Conservation (phyloP, 2,113 vertebrate species). For the Lates calcarifer region DNA sequence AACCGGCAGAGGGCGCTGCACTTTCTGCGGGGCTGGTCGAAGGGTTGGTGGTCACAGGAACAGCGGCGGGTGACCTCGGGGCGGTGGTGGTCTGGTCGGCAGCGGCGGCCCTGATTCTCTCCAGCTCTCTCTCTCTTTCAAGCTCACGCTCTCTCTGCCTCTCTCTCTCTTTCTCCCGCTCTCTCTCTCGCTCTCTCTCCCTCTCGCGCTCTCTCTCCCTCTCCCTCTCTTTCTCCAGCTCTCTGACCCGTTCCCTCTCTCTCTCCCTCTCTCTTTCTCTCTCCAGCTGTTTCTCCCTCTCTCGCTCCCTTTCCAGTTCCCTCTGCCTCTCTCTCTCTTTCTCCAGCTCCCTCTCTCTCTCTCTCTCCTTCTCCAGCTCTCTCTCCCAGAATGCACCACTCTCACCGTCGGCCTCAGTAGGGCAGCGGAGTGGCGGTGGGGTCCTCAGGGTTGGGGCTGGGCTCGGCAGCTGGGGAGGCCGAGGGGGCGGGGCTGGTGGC, state of each 20-base stretch:
- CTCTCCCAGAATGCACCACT: conserved; percentile 70
- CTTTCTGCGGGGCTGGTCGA: conserved; percentile 51
- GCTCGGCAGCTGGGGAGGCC: conserved; percentile 83
- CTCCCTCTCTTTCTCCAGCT: conserved; percentile 43
- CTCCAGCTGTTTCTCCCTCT: conserved; percentile 60
- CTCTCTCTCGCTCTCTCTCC: conserved; percentile 61
- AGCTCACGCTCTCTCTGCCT: conserved; percentile 50
- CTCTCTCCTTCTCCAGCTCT: conserved; percentile 50
- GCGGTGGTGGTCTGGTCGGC: conserved; percentile 74
- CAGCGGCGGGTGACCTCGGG: conserved; percentile 59
- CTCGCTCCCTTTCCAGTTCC: conserved; percentile 66
- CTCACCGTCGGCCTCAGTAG: conserved; percentile 73
- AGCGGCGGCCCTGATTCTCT: conserved; percentile 65
- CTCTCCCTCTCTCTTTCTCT: conserved; percentile 56
- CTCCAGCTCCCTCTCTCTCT: conserved; percentile 60
- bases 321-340: conserved; percentile 60
- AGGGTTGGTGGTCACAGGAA: conserved; percentile 70
- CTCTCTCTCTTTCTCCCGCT: conserved; percentile 63
- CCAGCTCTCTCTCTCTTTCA: conserved; percentile 70
- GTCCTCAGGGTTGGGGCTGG: conserved; percentile 77
- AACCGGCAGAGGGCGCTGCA: conserved; percentile 60
- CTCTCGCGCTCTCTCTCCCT: conserved; percentile 56
- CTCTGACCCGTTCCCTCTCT: conserved; percentile 40
- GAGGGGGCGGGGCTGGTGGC: conserved; percentile 85
- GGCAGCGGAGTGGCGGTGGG: conserved; percentile 56